Base-by-base conservation (phyloP, 1,140 invertebrate genomes). In the Globodera rostochiensis region DNA sequence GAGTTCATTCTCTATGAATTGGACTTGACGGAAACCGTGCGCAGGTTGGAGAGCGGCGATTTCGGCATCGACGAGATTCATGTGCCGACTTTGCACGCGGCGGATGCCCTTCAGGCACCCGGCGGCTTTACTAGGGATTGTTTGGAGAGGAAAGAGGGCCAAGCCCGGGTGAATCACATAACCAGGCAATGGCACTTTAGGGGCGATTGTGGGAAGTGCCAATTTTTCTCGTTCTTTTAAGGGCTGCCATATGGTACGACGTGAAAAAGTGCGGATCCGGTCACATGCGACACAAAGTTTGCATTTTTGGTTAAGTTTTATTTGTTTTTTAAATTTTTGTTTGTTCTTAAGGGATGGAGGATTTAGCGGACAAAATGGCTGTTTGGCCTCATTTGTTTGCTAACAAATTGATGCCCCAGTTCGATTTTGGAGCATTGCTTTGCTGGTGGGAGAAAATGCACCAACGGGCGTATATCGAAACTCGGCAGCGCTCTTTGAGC, bases 401-500 rank as follows among this genome's bases (percentile, higher is more conserved):
- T n/a, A 81, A 81, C 46, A 81, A 81, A 50, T 46, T 81, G 53
- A 9, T 25, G 47, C 80, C 80, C 5, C 21, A 81, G 0, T 82
- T 81, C 53, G 80, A 81, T 50, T 81, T 81, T 70, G 67, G 81
- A 19, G 80, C 82, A 3, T 53, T 74, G 49, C 19, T 84, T 8
- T 84, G 82, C 75, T 69, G 66, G 81, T 21, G 25, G 21, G 83
- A 82, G 57, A n/a, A 66, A 21, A 84, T 83, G 57, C 60, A 66
- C 3, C 60, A 21, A 66, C 1, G 60, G 13, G 60, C 60, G 13
- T 66, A 66, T 21, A 13, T 66, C 60, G 13, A 66, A 66, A 13
- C 60, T 15, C 13, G 45, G 73, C 1, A 73, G 45, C 45, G 21
- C n/a, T 47, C 73, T 15, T 21, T 73, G 13, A n/a, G 13, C 73